Conservation (phyloP, 2,888 invertebrate genomes). For the Sisyra terminalis region DNA sequence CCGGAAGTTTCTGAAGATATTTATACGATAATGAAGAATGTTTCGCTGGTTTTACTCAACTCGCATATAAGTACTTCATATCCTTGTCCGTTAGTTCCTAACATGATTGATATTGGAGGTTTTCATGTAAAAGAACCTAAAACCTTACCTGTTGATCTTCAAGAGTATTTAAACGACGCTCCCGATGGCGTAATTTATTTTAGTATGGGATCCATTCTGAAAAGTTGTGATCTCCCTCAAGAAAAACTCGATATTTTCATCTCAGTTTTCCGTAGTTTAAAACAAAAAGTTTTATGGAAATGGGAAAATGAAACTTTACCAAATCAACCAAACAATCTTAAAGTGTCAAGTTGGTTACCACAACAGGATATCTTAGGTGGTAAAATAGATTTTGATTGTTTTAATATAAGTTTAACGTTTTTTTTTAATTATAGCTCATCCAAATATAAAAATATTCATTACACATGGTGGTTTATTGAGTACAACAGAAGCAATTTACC, state of each 20-base stretch:
- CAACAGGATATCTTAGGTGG: constrained; percentile 14
- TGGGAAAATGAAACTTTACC: constrained; percentile 17
- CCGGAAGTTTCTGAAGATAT: constrained; percentile 12
- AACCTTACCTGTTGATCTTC: constrained; percentile 14
- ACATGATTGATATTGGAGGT: constrained; percentile 16
- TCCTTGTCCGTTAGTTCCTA: constrained; percentile 14
- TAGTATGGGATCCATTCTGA: constrained; percentile 22
- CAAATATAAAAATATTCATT: constrained; percentile 35
- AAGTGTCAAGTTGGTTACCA: constrained; percentile 14
- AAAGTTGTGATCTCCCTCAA: constrained; percentile 17
- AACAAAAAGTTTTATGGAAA: constrained; percentile 23
- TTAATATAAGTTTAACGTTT: no score
- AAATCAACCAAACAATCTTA: constrained; percentile 13
- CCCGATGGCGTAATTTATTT: constrained; percentile 22
- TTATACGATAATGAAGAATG: constrained; percentile 12
- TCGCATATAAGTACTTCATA: constrained; percentile 13
- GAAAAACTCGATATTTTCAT: constrained; percentile 16
- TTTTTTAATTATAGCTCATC: constrained; percentile 31
- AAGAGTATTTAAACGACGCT: constrained; percentile 19
- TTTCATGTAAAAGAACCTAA: constrained; percentile 12
- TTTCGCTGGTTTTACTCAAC: constrained; percentile 14
- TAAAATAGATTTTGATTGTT: no score
- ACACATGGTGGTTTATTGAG: constrained; percentile 40
- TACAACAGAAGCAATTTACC: constrained; percentile 33
- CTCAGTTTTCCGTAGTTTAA: constrained; percentile 19